Evolutionary conservation across 1,140 invertebrate genomes (phyloP).

Genomic region (Periplaneta americana): DNA sequence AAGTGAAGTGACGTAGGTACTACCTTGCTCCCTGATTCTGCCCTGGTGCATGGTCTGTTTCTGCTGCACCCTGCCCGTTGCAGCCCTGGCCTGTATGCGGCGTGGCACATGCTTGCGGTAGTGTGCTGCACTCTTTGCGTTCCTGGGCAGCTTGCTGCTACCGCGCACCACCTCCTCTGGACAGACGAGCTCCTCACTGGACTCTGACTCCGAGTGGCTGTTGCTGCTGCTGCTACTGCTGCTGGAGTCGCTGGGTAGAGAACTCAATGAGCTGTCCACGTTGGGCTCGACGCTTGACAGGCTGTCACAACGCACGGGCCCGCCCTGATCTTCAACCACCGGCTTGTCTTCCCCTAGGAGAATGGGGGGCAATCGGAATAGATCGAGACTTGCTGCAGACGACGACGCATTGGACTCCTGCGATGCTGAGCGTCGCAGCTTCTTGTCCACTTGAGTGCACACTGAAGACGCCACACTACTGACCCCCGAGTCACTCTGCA

Average conservation of each 20-base stretch:
- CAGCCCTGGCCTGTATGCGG: conserved; percentile 39
- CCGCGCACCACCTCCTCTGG: not conserved
- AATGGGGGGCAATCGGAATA: conserved; percentile 59
- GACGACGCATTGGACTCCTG: conserved; percentile 42
- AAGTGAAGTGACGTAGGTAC: too few relatives aligned
- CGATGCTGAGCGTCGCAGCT: conserved; percentile 43
- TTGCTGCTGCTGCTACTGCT: conserved; percentile 40
- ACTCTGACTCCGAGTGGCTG: conserved; percentile 33
- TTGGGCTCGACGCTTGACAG: conserved; percentile 53
- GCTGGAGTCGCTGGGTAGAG: conserved; percentile 31
- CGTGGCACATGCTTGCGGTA: conserved; percentile 11
- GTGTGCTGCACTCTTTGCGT: conserved; percentile 8
- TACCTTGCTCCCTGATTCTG: conserved; percentile 71
- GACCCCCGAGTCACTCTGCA: conserved; percentile 26
- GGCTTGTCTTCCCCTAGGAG: conserved; percentile 40
- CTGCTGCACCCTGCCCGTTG: conserved; percentile 41
- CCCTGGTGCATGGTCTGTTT: conserved; percentile 32
- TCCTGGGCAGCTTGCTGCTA: not conserved
- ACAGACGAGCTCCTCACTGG: conserved; percentile 8
- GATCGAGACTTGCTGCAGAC: conserved; percentile 30
- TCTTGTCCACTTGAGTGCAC: conserved; percentile 16
- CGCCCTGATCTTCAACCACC: not conserved
- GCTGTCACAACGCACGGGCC: conserved; percentile 4
- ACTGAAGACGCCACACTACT: conserved; percentile 14
- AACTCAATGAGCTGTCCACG: conserved; percentile 59